Evolutionary conservation across 2,113 vertebrate genomes (phyloP).

Genomic region (Gopherus evgoodei): DNA sequence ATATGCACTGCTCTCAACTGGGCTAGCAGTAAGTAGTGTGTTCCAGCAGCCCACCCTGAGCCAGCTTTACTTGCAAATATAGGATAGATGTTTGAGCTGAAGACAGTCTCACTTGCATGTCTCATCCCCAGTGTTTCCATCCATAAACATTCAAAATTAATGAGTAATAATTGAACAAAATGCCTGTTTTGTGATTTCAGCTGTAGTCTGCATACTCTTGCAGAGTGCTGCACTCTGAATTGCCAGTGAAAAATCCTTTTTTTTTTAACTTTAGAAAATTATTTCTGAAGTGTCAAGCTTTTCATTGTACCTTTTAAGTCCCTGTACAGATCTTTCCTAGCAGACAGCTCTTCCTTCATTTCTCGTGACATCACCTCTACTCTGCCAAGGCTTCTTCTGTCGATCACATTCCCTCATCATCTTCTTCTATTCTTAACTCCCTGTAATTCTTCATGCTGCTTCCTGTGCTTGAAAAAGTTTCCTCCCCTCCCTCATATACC

Average conservation of each 20-base stretch:
- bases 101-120: too few species aligned
- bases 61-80: too few species aligned
- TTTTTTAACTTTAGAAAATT: slow-evolving; percentile 12
- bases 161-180: background rate
- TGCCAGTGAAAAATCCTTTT: background rate
- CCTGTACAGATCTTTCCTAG: background rate
- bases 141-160: background rate
- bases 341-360: background rate
- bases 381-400: background rate
- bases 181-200: slow-evolving; percentile 18
- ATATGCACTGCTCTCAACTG: background rate
- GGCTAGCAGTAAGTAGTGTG: too few species aligned
- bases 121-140: too few species aligned
- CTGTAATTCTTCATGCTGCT: background rate
- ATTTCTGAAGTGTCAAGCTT: background rate
- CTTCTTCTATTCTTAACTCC: background rate
- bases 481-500: background rate
- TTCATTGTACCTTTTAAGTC: slow-evolving; percentile 4
- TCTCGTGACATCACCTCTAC: background rate
- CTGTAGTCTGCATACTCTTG: background rate
- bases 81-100: too few species aligned
- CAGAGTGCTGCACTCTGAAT: background rate
- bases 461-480: background rate
- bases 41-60: background rate
- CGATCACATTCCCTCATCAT: background rate